These are phyloP conservation scores for Holacanthus passer DNA, from an alignment of 2,113 vertebrate species.

Conservation along the genomic window DNA sequence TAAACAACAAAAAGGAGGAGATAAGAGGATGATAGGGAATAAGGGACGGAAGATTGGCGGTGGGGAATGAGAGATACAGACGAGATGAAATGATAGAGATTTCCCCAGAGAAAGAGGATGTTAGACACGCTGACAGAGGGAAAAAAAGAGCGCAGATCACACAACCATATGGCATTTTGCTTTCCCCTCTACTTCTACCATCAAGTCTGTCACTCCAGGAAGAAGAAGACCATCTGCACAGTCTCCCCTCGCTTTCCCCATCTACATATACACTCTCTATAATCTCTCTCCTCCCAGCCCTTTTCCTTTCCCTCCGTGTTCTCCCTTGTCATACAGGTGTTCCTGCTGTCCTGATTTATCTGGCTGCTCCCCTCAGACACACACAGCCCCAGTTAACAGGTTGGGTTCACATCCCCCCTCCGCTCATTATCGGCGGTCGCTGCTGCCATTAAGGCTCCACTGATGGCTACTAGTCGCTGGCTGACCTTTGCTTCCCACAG, in stretches of 20 bases:
- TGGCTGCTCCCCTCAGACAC: slow-evolving; percentile 35
- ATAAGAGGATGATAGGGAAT: slow-evolving; percentile 43
- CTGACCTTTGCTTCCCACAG: slow-evolving; percentile 56
- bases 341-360: slow-evolving; percentile 35
- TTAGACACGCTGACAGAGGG: slow-evolving; percentile 54
- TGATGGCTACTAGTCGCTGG: slow-evolving; percentile 37
- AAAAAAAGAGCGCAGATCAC: slow-evolving; percentile 62
- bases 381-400: slow-evolving; percentile 41
- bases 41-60: slow-evolving; percentile 14
- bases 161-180: slow-evolving; percentile 71
- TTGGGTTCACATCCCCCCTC: slow-evolving; percentile 46
- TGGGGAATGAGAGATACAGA: slow-evolving; percentile 31
- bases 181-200: slow-evolving; percentile 53
- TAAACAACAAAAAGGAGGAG: slow-evolving; percentile 57
- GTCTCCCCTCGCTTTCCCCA: slow-evolving; percentile 15
- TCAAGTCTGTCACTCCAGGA: slow-evolving; percentile 62
- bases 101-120: slow-evolving; percentile 59
- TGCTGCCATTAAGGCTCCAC: slow-evolving; percentile 48
- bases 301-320: slow-evolving; percentile 12
- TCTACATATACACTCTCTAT: slow-evolving; percentile 20
- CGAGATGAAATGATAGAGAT: slow-evolving; percentile 61
- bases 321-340: slow-evolving; percentile 35
- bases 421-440: slow-evolving; percentile 46
- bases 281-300: slow-evolving; percentile 29
- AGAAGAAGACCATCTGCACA: slow-evolving; percentile 64